A percentile compares a stretch with the other conserved stretches of the same genome.
Conservation (phyloP, 2,888 invertebrate species). For the Cryptosula pallasiana region DNA sequence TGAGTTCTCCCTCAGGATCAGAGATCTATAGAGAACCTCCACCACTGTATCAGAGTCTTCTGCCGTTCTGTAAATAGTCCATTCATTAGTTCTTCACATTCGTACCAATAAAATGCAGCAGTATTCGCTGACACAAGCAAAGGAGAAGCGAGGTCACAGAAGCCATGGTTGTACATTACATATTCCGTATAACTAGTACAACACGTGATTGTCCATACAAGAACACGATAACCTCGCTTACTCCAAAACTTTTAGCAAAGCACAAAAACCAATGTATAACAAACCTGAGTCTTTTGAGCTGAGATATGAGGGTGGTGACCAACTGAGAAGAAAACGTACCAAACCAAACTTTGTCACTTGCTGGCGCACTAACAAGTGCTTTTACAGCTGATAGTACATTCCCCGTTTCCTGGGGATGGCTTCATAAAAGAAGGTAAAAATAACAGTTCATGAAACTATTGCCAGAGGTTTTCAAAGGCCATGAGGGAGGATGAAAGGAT, state of each 20-base stretch:
- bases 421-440: background rate
- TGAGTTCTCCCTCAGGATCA: background rate
- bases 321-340: background rate
- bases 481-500: too few species aligned
- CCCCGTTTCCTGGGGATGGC: background rate
- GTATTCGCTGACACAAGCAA: too few species aligned
- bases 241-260: background rate
- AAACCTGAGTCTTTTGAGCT: background rate
- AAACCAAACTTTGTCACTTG: background rate
- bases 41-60: background rate
- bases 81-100: too few species aligned
- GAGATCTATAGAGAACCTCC: background rate
- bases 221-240: background rate
- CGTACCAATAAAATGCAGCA: too few species aligned
- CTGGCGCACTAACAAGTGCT: background rate
- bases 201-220: too few species aligned
- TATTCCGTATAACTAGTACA: too few species aligned
- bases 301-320: conserved; percentile 20
- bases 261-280: background rate
- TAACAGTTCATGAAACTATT: too few species aligned
- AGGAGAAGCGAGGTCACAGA: too few species aligned
- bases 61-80: too few species aligned
- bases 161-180: too few species aligned
- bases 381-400: background rate
- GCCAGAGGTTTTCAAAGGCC: too few species aligned